phyloP scores from a whole-genome alignment of 2,888 invertebrate species.

The Isotomurus palustris region DNA sequence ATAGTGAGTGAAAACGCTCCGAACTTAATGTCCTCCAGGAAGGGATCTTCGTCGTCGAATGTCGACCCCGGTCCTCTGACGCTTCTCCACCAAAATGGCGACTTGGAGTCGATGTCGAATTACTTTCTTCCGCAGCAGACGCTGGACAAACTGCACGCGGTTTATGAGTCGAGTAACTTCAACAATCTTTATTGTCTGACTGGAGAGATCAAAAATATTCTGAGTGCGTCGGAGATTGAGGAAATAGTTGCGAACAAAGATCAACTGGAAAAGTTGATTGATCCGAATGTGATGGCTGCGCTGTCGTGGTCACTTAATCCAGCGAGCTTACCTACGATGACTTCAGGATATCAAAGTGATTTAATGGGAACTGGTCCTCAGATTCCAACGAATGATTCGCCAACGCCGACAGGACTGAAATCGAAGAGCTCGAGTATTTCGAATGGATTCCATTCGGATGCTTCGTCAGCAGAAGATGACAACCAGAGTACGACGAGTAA shows the following conservation, averaged over 20 bases:
- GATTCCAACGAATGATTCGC: slow-evolving; percentile 6
- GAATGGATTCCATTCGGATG: slow-evolving; percentile 44
- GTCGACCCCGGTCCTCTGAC: slow-evolving; percentile 18
- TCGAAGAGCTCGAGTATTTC: slow-evolving; percentile 42
- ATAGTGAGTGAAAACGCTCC: slow-evolving; percentile 42
- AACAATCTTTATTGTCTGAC: slow-evolving; percentile 48
- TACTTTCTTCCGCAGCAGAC: slow-evolving; percentile 41
- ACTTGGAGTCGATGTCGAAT: slow-evolving; percentile 36
- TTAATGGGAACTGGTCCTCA: neutral
- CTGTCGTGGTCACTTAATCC: slow-evolving; percentile 45
- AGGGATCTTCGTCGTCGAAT: slow-evolving; percentile 18
- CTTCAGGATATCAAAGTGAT: slow-evolving; percentile 8
- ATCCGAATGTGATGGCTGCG: slow-evolving; percentile 47
- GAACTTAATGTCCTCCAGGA: slow-evolving; percentile 34
- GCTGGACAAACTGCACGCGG: slow-evolving; percentile 39
- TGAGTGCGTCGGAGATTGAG: slow-evolving; percentile 48
- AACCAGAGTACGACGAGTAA: slow-evolving; percentile 27
- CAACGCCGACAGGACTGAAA: slow-evolving; percentile 25
- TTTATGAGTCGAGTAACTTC: slow-evolving; percentile 46
- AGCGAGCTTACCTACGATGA: slow-evolving; percentile 40
- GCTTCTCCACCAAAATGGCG: neutral
- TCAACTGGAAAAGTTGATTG: slow-evolving; percentile 47
- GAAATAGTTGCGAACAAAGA: slow-evolving; percentile 48
- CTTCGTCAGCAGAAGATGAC: slow-evolving; percentile 39
- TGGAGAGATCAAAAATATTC: slow-evolving; percentile 48